phyloP scores from a whole-genome alignment of 2,797 vertebrate genomes.

The Poeciliopsis presidionis region DNA sequence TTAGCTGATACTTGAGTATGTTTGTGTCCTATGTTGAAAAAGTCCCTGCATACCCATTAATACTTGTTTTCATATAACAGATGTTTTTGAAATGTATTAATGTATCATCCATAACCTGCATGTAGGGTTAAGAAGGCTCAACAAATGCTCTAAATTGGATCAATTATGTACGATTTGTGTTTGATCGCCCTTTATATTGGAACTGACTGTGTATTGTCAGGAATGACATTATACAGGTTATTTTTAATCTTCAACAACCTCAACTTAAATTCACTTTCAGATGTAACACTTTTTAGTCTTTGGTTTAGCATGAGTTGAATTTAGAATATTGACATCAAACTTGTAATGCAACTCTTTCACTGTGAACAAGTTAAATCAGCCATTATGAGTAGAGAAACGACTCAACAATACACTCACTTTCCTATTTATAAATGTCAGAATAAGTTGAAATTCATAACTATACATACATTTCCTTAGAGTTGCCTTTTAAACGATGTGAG shows the following conservation, averaged over 20 bases:
- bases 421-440: background rate
- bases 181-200: background rate
- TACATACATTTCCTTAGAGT: background rate
- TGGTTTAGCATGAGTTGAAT: background rate
- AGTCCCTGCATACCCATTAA: background rate
- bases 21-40: background rate
- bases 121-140: background rate
- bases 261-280: background rate
- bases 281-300: background rate
- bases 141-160: background rate
- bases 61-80: background rate
- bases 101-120: background rate
- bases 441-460: background rate
- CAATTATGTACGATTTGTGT: background rate
- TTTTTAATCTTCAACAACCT: background rate
- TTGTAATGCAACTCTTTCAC: background rate
- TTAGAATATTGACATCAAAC: background rate
- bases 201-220: background rate
- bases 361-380: background rate
- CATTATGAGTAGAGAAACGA: background rate
- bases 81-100: background rate
- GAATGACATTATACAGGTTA: too few relatives aligned
- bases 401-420: background rate
- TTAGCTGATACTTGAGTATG: background rate
- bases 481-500: background rate